These are phyloP conservation scores for Osmerus mordax DNA, from an alignment of 2,113 vertebrate genomes.

Conservation along the genomic window DNA sequence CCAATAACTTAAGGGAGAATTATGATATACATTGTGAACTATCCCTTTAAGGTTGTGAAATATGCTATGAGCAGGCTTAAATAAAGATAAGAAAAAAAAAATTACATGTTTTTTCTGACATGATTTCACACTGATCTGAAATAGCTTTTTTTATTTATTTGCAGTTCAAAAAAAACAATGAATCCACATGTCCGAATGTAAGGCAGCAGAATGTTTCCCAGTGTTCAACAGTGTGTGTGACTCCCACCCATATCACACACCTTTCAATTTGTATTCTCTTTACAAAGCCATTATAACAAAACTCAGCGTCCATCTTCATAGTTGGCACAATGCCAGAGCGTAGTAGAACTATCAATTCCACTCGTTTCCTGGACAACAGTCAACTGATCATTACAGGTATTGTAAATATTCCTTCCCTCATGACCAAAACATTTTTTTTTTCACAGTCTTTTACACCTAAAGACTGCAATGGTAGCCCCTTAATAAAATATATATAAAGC, in stretches of 20 bases:
- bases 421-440: background rate
- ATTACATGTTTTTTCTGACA: too few species aligned
- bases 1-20: too few species aligned
- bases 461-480: slow-evolving; percentile 17
- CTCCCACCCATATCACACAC: background rate
- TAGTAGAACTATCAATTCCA: too few species aligned
- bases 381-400: background rate
- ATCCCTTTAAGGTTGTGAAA: too few species aligned
- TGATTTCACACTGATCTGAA: too few species aligned
- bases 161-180: background rate
- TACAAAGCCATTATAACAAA: background rate
- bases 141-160: background rate
- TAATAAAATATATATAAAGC: slow-evolving; percentile 18
- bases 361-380: background rate
- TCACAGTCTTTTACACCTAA: background rate
- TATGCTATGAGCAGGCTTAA: too few species aligned
- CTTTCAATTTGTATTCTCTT: background rate
- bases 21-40: too few species aligned
- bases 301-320: background rate
- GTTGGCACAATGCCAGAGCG: too few species aligned
- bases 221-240: background rate
- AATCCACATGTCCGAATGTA: background rate
- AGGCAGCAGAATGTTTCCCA: background rate
- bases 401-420: background rate
- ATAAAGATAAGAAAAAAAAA: too few species aligned